Percentiles rank a stretch among this genome's conserved stretches.
These are phyloP conservation scores for Solea senegalensis DNA, from an alignment of 2,113 vertebrate species.

Conservation along the genomic window DNA sequence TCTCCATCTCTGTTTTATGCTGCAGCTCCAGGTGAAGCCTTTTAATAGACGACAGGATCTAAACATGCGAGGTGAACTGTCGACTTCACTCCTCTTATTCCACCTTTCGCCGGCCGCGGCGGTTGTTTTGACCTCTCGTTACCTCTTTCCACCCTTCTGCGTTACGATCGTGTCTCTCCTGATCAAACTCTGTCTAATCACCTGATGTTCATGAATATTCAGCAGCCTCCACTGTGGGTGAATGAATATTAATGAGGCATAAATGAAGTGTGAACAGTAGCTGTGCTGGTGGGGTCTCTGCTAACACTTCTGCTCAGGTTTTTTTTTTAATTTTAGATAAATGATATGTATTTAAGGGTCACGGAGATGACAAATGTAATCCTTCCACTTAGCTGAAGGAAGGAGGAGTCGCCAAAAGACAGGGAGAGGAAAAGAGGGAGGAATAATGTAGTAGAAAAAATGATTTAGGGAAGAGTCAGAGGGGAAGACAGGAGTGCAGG, in stretches of 20 bases:
- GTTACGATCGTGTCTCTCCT: conserved; percentile 28
- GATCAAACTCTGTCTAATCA: conserved; percentile 56
- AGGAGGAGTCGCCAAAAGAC: conserved; percentile 9
- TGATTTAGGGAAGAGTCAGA: no score
- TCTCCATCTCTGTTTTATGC: conserved; percentile 23
- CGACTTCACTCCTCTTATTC: conserved; percentile 8
- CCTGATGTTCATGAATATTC: conserved; percentile 66
- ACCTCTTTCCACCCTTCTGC: conserved; percentile 8
- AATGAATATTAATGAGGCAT: conserved; percentile 69
- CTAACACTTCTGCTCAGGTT: conserved; percentile 16
- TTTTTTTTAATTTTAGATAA: conserved; percentile 38
- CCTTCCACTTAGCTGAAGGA: conserved; percentile 31
- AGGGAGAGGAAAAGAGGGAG: conserved; percentile 20
- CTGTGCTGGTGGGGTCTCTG: conserved; percentile 41
- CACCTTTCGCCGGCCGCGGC: conserved; percentile 9
- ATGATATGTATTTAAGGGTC: conserved; percentile 45
- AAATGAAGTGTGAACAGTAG: conserved; percentile 46
- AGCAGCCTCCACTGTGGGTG: conserved; percentile 52
- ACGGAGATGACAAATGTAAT: conserved; percentile 50
- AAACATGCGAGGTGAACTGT: conserved; percentile 12
- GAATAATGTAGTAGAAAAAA: neutral
- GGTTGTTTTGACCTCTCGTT: conserved; percentile 41
- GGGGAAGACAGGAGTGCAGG: neutral
- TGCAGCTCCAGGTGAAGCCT: conserved; percentile 41
- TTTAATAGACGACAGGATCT: conserved; percentile 37